Evolutionary conservation across 2,888 invertebrate species (phyloP).

Genomic region (Cataglyphis cursor): DNA sequence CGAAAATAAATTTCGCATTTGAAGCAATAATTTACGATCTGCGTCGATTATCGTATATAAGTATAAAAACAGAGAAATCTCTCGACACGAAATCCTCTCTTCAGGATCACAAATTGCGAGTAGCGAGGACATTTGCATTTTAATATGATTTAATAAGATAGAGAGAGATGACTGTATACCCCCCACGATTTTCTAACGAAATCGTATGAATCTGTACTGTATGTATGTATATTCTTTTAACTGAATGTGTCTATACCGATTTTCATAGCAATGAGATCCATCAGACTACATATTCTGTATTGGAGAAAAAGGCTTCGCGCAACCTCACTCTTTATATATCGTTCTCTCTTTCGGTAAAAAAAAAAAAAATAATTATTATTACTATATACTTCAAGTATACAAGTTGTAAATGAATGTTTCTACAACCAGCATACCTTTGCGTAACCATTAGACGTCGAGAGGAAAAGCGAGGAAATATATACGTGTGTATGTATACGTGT

Average conservation of each 20-base stretch:
- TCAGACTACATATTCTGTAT: conserved; percentile 32
- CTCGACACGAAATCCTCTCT: conserved; percentile 23
- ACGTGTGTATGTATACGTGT: neutral
- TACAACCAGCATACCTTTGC: conserved; percentile 44
- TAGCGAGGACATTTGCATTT: conserved; percentile 44
- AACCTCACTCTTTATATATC: conserved; percentile 58
- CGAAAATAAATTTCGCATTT: conserved; percentile 46
- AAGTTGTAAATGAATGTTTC: conserved; percentile 56
- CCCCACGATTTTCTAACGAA: conserved; percentile 45
- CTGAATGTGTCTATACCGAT: conserved; percentile 24
- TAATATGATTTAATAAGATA: conserved; percentile 42
- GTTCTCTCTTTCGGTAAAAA: conserved; percentile 52
- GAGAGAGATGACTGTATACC: conserved; percentile 38
- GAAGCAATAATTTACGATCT: conserved; percentile 55
- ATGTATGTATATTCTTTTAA: conserved; percentile 57
- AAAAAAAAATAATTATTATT: conserved; percentile 41
- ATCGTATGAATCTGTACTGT: conserved; percentile 39
- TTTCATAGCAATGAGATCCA: conserved; percentile 44
- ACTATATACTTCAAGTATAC: conserved; percentile 54
- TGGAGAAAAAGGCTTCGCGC: conserved; percentile 50
- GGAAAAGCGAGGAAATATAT: conserved; percentile 40
- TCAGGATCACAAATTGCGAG: conserved; percentile 28
- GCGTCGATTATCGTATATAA: conserved; percentile 30
- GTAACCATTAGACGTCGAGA: conserved; percentile 54
- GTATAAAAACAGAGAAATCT: conserved; percentile 6